Percentiles rank a stretch among this genome's conserved stretches.
These are phyloP conservation scores for Liopterus haemorrhoidalis DNA, from an alignment of 2,888 invertebrate species.

Conservation along the genomic window DNA sequence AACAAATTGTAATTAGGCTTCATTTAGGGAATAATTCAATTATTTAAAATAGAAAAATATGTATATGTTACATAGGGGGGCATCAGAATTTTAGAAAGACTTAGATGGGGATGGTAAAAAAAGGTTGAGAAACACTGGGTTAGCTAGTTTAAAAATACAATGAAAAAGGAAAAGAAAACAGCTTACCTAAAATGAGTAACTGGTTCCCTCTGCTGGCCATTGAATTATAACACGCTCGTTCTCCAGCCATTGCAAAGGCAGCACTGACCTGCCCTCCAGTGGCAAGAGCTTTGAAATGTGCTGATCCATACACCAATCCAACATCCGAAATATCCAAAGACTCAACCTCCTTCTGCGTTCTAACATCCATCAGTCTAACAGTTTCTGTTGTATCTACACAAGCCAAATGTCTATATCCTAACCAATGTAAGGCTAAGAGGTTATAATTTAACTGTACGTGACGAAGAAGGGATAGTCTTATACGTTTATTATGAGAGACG, in stretches of 20 bases:
- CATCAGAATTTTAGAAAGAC: no score
- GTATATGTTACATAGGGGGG: no score
- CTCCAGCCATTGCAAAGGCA: slow-evolving; percentile 70
- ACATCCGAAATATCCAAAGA: slow-evolving; percentile 73
- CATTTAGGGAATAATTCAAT: no score
- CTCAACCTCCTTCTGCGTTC: slow-evolving; percentile 80
- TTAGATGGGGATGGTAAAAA: no score
- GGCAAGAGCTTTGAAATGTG: slow-evolving; percentile 84
- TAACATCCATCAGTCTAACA: slow-evolving; percentile 82
- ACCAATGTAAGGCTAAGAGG: slow-evolving; percentile 71
- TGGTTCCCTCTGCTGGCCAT: slow-evolving; percentile 63
- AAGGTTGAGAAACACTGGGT: no score
- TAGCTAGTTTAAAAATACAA: no score
- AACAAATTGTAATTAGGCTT: no score
- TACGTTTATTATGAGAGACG: slow-evolving; percentile 50
- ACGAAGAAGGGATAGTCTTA: slow-evolving; percentile 58
- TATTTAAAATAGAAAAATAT: no score
- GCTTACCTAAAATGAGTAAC: slow-evolving; percentile 60
- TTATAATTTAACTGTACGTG: slow-evolving; percentile 66
- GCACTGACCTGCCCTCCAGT: slow-evolving; percentile 90
- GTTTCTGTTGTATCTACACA: slow-evolving; percentile 81
- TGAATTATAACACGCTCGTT: slow-evolving; percentile 70
- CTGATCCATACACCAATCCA: slow-evolving; percentile 78
- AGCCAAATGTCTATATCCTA: slow-evolving; percentile 76
- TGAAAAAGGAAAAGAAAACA: no score